These are phyloP conservation scores for Cassiopea xamachana DNA, from an alignment of 30 jellyfish, hydroid and myxozoan genomes.

Conservation along the genomic window DNA sequence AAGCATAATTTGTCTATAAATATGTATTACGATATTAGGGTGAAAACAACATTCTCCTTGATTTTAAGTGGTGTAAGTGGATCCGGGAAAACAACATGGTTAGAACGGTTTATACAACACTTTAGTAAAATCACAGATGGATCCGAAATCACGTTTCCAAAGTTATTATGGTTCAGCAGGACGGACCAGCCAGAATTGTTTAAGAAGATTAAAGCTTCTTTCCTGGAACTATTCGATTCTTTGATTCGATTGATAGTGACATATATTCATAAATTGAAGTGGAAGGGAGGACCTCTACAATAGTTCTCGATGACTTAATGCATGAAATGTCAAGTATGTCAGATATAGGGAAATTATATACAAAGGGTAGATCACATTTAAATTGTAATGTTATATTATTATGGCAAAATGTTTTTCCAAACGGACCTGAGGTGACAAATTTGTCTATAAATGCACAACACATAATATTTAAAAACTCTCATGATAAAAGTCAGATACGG, in stretches of 20 bases:
- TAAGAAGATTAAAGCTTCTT: conserved; percentile 1
- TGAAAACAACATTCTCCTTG: conserved; percentile 33
- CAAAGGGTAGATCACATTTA: conserved; percentile 44
- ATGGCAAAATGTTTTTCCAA: conserved; percentile 30
- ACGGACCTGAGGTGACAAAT: conserved; percentile 27
- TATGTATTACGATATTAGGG: conserved; percentile 13
- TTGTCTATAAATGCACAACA: conserved; percentile 21
- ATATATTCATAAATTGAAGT: conserved; percentile 9
- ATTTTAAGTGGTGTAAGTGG: conserved; percentile 35
- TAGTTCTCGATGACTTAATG: conserved; percentile 42
- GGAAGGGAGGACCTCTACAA: not conserved
- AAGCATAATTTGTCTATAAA: too few relatives aligned
- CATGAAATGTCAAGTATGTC: conserved; percentile 6
- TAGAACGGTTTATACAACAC: conserved; percentile 8
- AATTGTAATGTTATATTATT: conserved; percentile 8
- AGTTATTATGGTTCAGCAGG: conserved; percentile 40
- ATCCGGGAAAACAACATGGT: conserved; percentile 59
- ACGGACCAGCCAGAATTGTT: conserved; percentile 35
- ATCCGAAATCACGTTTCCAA: not conserved
- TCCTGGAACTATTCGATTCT: conserved; percentile 15
- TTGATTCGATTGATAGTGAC: conserved; percentile 15
- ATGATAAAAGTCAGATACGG: conserved; percentile 32
- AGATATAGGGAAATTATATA: conserved; percentile 33
- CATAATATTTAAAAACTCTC: conserved; percentile 41
- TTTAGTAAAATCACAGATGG: not conserved